These are phyloP conservation scores for Lucilia cuprina DNA, from an alignment of 1,140 invertebrate genomes.

Conservation along the genomic window DNA sequence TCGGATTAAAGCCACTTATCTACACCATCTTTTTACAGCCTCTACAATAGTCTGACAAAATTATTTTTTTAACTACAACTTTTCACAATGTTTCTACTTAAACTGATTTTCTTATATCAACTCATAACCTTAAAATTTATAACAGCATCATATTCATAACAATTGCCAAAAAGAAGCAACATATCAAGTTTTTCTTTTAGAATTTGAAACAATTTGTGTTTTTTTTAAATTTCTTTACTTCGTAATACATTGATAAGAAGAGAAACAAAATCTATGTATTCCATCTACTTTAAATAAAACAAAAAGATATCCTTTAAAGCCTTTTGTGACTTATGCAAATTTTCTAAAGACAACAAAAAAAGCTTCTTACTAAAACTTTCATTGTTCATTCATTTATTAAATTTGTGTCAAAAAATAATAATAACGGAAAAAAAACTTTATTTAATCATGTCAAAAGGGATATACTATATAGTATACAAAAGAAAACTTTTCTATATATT, in stretches of 20 bases:
- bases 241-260: neutral
- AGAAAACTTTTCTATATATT: neutral
- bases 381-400: neutral
- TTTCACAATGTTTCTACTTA: too few species aligned
- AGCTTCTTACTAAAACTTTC: too few species aligned
- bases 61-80: too few species aligned
- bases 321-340: neutral
- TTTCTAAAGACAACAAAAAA: too few species aligned
- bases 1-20: too few species aligned
- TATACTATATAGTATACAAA: neutral
- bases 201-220: neutral
- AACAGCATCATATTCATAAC: too few species aligned
- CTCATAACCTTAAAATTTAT: too few species aligned
- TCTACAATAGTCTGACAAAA: too few species aligned
- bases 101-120: too few species aligned
- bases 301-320: neutral
- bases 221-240: neutral
- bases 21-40: too few species aligned
- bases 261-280: neutral
- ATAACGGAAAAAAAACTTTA: neutral
- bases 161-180: too few species aligned
- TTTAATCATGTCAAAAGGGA: neutral
- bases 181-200: too few species aligned
- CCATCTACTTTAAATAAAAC: neutral
- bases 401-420: neutral